These are phyloP conservation scores for Rhorus exstirpatorius DNA, from an alignment of 2,888 invertebrate species.

Conservation along the genomic window DNA sequence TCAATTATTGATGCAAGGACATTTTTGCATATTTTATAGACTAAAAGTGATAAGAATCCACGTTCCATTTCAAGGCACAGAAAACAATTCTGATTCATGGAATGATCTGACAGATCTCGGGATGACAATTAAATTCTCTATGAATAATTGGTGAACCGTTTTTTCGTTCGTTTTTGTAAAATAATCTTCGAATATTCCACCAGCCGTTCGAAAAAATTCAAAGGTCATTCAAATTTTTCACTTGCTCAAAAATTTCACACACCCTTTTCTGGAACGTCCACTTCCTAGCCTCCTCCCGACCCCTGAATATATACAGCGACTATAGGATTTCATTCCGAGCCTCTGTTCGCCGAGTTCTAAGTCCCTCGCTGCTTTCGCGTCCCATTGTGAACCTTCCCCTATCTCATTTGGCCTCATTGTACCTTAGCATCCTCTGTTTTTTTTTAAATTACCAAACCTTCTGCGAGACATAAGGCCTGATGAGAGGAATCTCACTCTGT, in stretches of 20 bases:
- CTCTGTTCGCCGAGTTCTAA: slow-evolving; percentile 66
- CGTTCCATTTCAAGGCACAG: no score
- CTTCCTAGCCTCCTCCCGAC: slow-evolving; percentile 76
- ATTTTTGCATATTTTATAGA: background rate
- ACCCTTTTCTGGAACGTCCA: slow-evolving; percentile 76
- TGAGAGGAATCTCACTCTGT: slow-evolving; percentile 50
- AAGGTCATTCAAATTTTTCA: slow-evolving; percentile 79
- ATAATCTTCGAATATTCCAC: background rate
- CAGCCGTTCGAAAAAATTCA: background rate
- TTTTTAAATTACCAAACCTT: slow-evolving; percentile 85
- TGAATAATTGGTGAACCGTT: background rate
- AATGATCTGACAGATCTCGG: no score
- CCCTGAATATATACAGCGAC: slow-evolving; percentile 69
- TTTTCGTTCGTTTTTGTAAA: background rate
- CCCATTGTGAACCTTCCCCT: slow-evolving; percentile 81
- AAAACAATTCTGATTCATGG: no score
- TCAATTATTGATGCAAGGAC: no score
- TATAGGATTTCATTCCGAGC: slow-evolving; percentile 83
- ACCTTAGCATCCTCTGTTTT: slow-evolving; percentile 84
- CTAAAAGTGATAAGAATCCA: background rate
- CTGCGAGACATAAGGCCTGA: slow-evolving; percentile 73
- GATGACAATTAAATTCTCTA: background rate
- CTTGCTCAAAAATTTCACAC: slow-evolving; percentile 72
- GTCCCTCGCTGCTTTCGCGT: slow-evolving; percentile 76
- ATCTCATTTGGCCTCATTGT: slow-evolving; percentile 86